Evolutionary conservation across 1,140 invertebrate species (phyloP), one percentile per base, ranked within the genome.

Genomic region (Drosophila bocqueti): DNA sequence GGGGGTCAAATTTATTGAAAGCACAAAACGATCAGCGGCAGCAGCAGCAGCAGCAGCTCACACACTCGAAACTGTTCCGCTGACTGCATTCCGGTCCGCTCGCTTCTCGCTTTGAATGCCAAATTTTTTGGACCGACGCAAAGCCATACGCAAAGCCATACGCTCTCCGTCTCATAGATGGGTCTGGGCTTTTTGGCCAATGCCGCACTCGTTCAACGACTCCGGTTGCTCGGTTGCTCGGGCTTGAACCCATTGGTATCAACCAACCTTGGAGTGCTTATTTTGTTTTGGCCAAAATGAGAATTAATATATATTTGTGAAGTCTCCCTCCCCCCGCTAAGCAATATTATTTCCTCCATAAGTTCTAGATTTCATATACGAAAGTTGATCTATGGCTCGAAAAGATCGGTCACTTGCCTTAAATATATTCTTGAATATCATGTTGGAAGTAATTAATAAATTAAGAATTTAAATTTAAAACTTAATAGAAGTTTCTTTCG

Each of bases 1-100:
- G 81, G 81, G 85, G 84, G 84, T 89, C 84, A 87, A 77, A 67
- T 54, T 62, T 63, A 63, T 76, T 76, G 58, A 62, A 81, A 77
- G 42, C 80, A 62, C 50, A 81, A 63, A 50, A 76, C 57, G 62
- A 64, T 63, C 57, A 45, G 43, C 31, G 38, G 3, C 26, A 6
- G 26, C 26, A 6, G 21, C 24, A 24, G 24, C 24, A 24, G 7
- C 55, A 47, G 43, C 29, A 36, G 16, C 52, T 15, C 31, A 57
- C 59, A 63, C 59, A 63, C 40, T 64, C 50, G 46, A 76, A 79
- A 82, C 49, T 78, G 84, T 89, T 89, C 81, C 84, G 71, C 73
- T 89, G 85, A 79, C 76, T 84, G 81, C 77, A 90, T 87, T 89
- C 68, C 42, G 82, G 54, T 40, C 66, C 34, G 36, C 36, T 38